Base-by-base conservation (phyloP, 1,140 invertebrate genomes). In the Littorina saxatilis region DNA sequence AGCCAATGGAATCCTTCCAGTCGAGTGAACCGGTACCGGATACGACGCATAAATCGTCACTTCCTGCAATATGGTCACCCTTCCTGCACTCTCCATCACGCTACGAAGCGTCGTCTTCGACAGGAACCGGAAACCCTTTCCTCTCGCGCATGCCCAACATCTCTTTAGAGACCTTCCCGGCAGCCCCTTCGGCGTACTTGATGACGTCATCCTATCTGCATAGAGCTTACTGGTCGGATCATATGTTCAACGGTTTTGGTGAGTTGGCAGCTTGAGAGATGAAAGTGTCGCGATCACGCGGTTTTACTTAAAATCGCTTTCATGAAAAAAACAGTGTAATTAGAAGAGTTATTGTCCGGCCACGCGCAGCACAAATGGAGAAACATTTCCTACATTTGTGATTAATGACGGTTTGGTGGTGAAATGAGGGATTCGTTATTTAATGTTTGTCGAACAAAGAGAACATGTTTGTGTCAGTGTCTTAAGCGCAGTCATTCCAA, bases 181-280 rank as follows among this genome's bases (percentile, higher is more conserved):
- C 70, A 27, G 39, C 43, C 23, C 1, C 70, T 20, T 39, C 70
- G 2, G 23, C 70, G 5, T 73, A 52, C 20, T 47, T 47, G 23
- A 73, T 73, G 70, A 50, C 70, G 70, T 73, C 70, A 50, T 39
- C 70, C 2, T 52, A 50, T 50, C n/a, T 73, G 29, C 40, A 73
- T 43, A 23, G 70, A 27, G 32, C 3, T n/a, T 47, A 13, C 43
- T 73, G 70, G 70, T 50, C 70, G 70, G 9, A 73, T 15, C 23
- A 73, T 20, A 39, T 73, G 70, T 50, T 73, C 23, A 68, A 39
- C 37, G 27, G 5, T 29, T 73, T 73, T 52, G 70, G 70, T 73
- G 39, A 73, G 58, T 61, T n/a, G n/a, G n/a, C n/a, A n/a, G n/a
- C n/a, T n/a, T n/a, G n/a, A n/a, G n/a, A n/a, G n/a, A n/a, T n/a